Percentiles rank a stretch among this genome's conserved stretches.
phyloP scores from a whole-genome alignment of 2,888 invertebrate species.

The Byasa hedistus region DNA sequence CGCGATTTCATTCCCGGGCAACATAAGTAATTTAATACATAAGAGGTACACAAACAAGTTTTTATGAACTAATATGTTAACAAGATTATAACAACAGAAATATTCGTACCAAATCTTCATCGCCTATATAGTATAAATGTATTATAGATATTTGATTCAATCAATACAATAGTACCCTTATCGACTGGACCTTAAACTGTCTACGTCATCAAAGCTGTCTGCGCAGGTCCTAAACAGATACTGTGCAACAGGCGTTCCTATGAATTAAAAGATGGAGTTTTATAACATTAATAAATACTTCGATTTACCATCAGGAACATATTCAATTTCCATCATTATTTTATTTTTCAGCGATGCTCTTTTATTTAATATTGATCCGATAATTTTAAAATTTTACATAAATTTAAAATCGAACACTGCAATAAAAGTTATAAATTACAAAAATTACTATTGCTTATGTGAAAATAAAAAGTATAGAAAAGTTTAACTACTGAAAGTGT shows the following conservation, averaged over 20 bases:
- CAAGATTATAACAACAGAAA: background rate
- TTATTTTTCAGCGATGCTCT: background rate
- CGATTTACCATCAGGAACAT: background rate
- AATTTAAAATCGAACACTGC: too few relatives aligned
- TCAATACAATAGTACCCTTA: background rate
- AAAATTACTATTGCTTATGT: too few relatives aligned
- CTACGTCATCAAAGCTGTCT: conserved; percentile 6
- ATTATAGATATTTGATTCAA: background rate
- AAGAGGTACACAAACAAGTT: too few relatives aligned
- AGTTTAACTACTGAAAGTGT: too few relatives aligned
- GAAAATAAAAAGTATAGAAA: too few relatives aligned
- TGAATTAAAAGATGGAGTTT: background rate
- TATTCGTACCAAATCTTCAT: background rate
- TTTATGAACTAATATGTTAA: background rate
- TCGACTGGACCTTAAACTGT: background rate
- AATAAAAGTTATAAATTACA: too few relatives aligned
- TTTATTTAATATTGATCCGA: background rate
- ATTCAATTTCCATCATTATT: background rate
- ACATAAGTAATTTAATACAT: too few relatives aligned
- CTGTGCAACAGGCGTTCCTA: conserved; percentile 14
- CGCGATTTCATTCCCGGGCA: too few relatives aligned
- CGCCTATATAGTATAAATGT: background rate
- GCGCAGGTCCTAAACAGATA: conserved; percentile 14
- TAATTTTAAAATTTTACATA: background rate
- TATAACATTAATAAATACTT: background rate